phyloP scores from a whole-genome alignment of 2,888 invertebrate species.

The Coremacera marginata region DNA sequence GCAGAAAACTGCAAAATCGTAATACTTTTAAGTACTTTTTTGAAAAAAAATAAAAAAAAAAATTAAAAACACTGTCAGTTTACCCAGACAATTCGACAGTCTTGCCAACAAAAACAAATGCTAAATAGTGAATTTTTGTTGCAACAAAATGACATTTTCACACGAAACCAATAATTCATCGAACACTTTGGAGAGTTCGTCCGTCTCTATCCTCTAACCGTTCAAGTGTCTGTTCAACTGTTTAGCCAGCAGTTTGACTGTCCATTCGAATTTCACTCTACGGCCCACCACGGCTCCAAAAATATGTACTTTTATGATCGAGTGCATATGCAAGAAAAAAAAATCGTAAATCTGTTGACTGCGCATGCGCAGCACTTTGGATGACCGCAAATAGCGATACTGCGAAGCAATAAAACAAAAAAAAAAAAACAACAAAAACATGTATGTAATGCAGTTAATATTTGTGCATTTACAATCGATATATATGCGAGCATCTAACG shows the following conservation, averaged over 20 bases:
- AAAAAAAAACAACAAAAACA: background rate
- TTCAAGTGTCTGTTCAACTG: background rate
- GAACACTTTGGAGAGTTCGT: constrained; percentile 2
- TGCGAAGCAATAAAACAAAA: background rate
- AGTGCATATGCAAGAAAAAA: constrained; percentile 8
- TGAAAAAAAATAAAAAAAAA: no score
- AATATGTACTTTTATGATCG: background rate
- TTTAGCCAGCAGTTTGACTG: background rate
- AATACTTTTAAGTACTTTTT: no score
- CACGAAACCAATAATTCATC: constrained; percentile 43
- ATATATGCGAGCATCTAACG: background rate
- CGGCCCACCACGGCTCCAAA: background rate
- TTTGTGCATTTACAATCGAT: background rate
- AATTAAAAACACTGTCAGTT: no score
- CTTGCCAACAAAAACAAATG: background rate
- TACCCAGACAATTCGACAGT: no score
- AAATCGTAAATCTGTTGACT: constrained; percentile 8
- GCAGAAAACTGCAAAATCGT: no score
- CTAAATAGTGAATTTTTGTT: constrained; percentile 18
- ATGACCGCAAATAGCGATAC: constrained; percentile 9
- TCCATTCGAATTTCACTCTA: constrained; percentile 9
- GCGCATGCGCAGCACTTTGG: background rate
- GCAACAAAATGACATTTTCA: constrained; percentile 36
- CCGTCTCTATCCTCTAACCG: constrained; percentile 9
- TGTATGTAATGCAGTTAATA: background rate